phyloP scores from a whole-genome alignment of 2,113 vertebrate genomes.

The Herpailurus yagouaroundi region DNA sequence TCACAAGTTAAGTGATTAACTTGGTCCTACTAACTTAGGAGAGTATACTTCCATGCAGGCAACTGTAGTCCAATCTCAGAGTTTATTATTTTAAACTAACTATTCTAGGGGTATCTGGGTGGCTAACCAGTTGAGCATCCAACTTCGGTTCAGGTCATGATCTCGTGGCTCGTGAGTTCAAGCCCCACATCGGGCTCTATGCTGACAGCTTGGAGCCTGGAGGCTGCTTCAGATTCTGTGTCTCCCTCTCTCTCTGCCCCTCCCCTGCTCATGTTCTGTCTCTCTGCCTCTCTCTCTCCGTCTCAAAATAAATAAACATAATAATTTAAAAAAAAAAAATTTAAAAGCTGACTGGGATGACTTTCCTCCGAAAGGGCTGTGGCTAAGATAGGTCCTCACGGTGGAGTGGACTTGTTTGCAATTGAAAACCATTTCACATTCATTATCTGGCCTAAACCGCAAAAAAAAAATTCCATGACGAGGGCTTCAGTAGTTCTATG shows the following conservation, averaged over 20 bases:
- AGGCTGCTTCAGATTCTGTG: too few species aligned
- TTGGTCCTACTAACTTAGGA: not conserved
- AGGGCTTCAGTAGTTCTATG: not conserved
- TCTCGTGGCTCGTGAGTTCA: too few species aligned
- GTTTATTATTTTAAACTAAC: constrained; percentile 30
- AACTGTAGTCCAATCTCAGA: not conserved
- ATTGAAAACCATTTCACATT: not conserved
- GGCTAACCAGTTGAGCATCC: too few species aligned
- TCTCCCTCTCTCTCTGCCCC: too few species aligned
- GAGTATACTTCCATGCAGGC: not conserved
- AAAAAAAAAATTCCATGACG: not conserved
- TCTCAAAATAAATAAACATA: too few species aligned
- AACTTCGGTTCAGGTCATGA: too few species aligned
- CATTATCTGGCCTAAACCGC: not conserved
- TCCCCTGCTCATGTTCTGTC: too few species aligned
- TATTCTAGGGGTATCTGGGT: not conserved
- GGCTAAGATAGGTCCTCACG: not conserved
- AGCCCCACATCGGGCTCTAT: too few species aligned
- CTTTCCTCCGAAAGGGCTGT: not conserved
- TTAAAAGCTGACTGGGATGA: not conserved
- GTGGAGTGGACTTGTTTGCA: not conserved
- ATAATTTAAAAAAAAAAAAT: too few species aligned
- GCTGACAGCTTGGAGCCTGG: too few species aligned
- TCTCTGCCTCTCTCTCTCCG: too few species aligned
- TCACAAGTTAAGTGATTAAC: not conserved